Base-by-base conservation (phyloP, 2,888 invertebrate species). In the Conistra vaccinii region DNA sequence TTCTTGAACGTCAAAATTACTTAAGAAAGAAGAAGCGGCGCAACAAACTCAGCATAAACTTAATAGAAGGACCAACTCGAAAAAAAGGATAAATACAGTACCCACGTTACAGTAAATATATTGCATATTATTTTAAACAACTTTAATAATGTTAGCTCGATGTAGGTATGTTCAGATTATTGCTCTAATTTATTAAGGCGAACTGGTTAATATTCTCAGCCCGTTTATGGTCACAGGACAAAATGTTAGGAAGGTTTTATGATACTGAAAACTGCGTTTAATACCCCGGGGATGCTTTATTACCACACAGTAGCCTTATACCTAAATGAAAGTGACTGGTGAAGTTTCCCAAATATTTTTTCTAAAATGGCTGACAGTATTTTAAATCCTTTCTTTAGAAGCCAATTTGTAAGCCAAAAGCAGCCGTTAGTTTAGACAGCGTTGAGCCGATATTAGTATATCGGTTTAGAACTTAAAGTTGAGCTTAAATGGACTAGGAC, bases 131-230 rank as follows among this genome's bases (percentile, higher is more conserved):
- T 17, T 5, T 45, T 45, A 45, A 45, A 45, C 45, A 6, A 20
- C 6, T 20, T 1, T 20, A 48, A 48, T 48, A 76, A 69, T 35
- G 20, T 29, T 26, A 32, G 42, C 62, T 57, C 14, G 23, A 67
- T 51, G 17, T 58, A 58, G 14, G 14, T 65, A 7, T 39, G 68
- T 57, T 61, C 32, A 48, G 32, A 12, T n/a, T 68, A 81, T 68
- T 45, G 3, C 29, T 51, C 23, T 63, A 29, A 73, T 76, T 65
- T 71, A 69, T 65, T 69, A 53, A 65, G n/a, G n/a, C n/a, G n/a
- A n/a, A 12, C 39, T 48, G 76, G 26, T 45, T 73, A 70, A 63
- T 70, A 29, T 60, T 73, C 48, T 58, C 68, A 60, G 58, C 29
- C 26, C 60, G 23, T 73, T 76, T 73, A 73, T 61, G 57, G 45